Percentiles rank a stretch among this genome's conserved stretches.
phyloP scores from a whole-genome alignment of 2,888 invertebrate species.

The Plutella xylostella region DNA sequence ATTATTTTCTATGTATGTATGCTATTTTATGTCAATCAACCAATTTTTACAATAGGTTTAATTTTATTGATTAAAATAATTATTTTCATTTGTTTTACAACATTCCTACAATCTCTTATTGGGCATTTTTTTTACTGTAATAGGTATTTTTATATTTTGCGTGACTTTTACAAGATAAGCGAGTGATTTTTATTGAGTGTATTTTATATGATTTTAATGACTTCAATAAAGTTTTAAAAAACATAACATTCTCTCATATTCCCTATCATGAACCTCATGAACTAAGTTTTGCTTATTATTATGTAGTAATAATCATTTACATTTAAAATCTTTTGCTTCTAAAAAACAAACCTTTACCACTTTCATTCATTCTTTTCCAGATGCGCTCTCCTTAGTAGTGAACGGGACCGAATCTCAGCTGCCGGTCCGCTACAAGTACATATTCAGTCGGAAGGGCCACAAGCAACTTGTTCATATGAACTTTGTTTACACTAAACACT shows the following conservation, averaged over 20 bases:
- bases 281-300: too few relatives aligned
- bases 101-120: conserved; percentile 3
- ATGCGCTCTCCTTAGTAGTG: conserved; percentile 56
- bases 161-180: conserved; percentile 27
- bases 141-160: conserved; percentile 15
- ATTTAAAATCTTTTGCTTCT: conserved; percentile 14
- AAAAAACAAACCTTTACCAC: neutral
- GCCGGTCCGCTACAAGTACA: conserved; percentile 59
- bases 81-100: too few relatives aligned
- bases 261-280: neutral
- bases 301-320: conserved; percentile 14
- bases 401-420: conserved; percentile 49
- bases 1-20: too few relatives aligned
- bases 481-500: conserved; percentile 66
- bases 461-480: conserved; percentile 66
- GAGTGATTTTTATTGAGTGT: conserved; percentile 36
- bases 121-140: conserved; percentile 1
- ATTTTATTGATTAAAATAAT: too few relatives aligned
- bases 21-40: too few relatives aligned
- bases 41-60: neutral
- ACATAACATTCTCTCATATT: neutral
- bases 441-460: conserved; percentile 65
- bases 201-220: conserved; percentile 37
- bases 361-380: conserved; percentile 31
- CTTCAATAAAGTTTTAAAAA: neutral